These are phyloP conservation scores for Grammatotria lemairii DNA, from an alignment of 2,113 vertebrate species.

Conservation along the genomic window DNA sequence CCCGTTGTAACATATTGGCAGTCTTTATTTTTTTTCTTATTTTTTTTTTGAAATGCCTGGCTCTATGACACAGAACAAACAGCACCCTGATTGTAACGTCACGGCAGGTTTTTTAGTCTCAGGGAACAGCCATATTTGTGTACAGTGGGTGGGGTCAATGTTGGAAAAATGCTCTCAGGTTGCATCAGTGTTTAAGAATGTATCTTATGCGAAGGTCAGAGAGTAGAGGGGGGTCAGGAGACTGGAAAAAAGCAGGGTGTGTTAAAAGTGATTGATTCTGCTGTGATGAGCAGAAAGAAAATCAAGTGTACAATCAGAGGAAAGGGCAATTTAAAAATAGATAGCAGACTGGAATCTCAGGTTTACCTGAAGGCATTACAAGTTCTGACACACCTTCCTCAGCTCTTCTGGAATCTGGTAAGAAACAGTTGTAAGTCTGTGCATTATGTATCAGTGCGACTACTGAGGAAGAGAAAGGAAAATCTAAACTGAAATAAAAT, in stretches of 20 bases:
- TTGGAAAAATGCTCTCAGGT: neutral
- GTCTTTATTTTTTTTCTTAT: accelerated
- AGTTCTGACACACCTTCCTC: slow-evolving; percentile 17
- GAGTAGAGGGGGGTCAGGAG: neutral
- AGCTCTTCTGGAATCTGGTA: slow-evolving; percentile 22
- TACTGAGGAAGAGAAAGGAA: neutral
- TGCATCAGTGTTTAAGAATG: neutral
- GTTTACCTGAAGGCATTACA: neutral
- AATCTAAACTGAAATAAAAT: neutral
- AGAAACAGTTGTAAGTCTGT: neutral
- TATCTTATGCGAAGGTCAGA: slow-evolving; percentile 16
- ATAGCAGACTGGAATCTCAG: neutral
- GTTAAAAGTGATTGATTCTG: neutral
- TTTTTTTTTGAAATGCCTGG: accelerated
- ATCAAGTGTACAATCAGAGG: neutral
- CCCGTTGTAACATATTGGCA: neutral
- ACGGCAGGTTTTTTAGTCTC: neutral
- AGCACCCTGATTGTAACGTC: neutral
- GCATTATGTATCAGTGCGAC: neutral
- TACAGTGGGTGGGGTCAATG: neutral
- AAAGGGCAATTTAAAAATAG: neutral
- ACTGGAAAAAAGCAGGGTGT: neutral
- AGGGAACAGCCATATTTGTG: neutral
- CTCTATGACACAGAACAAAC: neutral
- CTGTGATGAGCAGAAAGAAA: neutral